Evolutionary conservation across 2,888 invertebrate genomes (phyloP), one percentile per base, ranked within the genome.

Genomic region (Leuctra nigra): DNA sequence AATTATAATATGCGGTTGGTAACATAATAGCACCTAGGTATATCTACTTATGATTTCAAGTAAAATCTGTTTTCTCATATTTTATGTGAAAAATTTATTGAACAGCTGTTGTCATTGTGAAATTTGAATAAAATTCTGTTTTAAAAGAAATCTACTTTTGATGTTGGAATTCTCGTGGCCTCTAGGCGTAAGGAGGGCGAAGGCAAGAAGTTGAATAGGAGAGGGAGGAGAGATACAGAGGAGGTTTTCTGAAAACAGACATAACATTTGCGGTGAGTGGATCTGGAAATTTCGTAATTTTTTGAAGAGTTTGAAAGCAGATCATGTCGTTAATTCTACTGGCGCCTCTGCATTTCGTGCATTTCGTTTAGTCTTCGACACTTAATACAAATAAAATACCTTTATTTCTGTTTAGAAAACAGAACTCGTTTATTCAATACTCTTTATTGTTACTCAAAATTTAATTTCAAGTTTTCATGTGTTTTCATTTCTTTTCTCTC

Each of bases 231-330:
- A n/a, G n/a, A n/a, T n/a, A n/a, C n/a, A 18, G 6, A 11, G 16
- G 39, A 4, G 16, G 39, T 18, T 39, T 20, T 7, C 39, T 39
- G 18, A 39, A 39, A 39, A 39, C 39, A 39, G 39, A 39, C 9
- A 20, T 20, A 23, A 23, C 47, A 47, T 47, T 47, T 47, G 47
- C n/a, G 47, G 47, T 29, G 47, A 47, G 47, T 25, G 36, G 4
- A 36, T 36, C 36, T 36, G 36, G 36, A 36, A 36, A 36, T 36
- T 36, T 36, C 36, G 16, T 36, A 36, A 16, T 36, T 36, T 36
- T 36, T n/a, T 14, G 16, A 36, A 16, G 36, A 36, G 36, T 36
- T 36, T 36, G 13, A 36, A 36, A n/a, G n/a, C 36, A 36, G 36
- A 47, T 23, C 29, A 25, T 3, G 47, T 25, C 23, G 47, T 47